Base-by-base conservation (phyloP, 2,888 invertebrate genomes). In the Argynnis bischoffii region DNA sequence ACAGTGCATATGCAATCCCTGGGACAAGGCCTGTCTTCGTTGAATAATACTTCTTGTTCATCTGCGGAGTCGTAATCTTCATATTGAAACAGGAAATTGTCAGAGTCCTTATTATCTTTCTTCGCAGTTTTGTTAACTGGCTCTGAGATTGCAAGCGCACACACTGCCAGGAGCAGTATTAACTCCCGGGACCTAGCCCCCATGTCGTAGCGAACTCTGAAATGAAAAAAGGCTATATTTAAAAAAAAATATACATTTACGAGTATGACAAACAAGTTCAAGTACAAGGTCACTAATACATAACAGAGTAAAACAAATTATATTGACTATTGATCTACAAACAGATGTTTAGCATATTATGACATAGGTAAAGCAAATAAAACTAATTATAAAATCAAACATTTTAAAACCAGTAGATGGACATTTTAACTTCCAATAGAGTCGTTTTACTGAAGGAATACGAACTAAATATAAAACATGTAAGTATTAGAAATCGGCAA, bases 1-100 rank as follows among this genome's bases (percentile, higher is more conserved):
- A 93, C 92, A 76, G 92, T 90, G 81, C 95, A 95, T 75, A 93
- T 87, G 84, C 95, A 95, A 81, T 94, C 94, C 78, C 94, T 92
- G 63, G 95, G 95, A 79, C 95, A 95, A 67, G 93, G 93, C 74
- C 81, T 91, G 81, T 90, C 87, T 77, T 91, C 92, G 75, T 84
- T 92, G 79, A 87, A 90, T 64, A 92, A 83, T 26, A 90, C 89
- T 75, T 91, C 89, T 69, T 94, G 94, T 63, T 92, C 93, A 69
- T 84, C 93, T 78, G 83, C 85, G 71, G 81, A 87, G 71, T 92
- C 90, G 74, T 89, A 88, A 76, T 91, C 90, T 66, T 92, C 91
- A 66, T 90, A 90, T 74, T 87, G 87, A 77, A 86, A 83, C 35
- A 86, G 80, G 76, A 84, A 83, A 74, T 83, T 85, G 66, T 88